Percentiles rank a stretch among this genome's conserved stretches.
These are phyloP conservation scores for Centropus unirufus DNA, from an alignment of 2,113 vertebrate species.

Conservation along the genomic window DNA sequence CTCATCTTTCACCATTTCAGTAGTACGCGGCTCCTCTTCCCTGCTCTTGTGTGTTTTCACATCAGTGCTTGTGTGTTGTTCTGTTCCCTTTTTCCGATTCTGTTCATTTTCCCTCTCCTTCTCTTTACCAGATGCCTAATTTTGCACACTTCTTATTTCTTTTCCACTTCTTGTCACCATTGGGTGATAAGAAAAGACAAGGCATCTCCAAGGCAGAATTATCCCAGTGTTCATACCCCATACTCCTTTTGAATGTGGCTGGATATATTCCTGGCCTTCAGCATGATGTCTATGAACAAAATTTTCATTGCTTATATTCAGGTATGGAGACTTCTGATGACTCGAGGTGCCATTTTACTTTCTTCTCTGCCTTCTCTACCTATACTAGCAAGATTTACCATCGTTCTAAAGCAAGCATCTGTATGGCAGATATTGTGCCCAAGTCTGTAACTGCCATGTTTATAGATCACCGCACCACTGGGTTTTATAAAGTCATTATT, in stretches of 20 bases:
- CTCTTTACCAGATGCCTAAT: neutral
- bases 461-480: neutral
- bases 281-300: neutral
- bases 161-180: neutral
- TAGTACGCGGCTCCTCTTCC: neutral
- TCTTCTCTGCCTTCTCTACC: neutral
- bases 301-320: neutral
- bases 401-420: neutral
- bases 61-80: accelerated
- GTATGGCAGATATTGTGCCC: neutral
- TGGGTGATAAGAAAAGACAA: neutral
- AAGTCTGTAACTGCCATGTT: neutral
- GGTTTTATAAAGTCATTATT: neutral
- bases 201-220: neutral
- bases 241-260: neutral
- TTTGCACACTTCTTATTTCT: neutral
- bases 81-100: neutral
- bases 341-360: neutral
- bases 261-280: neutral
- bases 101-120: neutral
- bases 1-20: neutral
- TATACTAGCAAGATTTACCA: neutral
- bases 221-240: neutral
- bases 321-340: neutral
- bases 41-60: neutral